A percentile compares a stretch with the other conserved stretches of the same genome.
Evolutionary conservation across 2,888 invertebrate genomes (phyloP).

Genomic region (Brachyptera risi): DNA sequence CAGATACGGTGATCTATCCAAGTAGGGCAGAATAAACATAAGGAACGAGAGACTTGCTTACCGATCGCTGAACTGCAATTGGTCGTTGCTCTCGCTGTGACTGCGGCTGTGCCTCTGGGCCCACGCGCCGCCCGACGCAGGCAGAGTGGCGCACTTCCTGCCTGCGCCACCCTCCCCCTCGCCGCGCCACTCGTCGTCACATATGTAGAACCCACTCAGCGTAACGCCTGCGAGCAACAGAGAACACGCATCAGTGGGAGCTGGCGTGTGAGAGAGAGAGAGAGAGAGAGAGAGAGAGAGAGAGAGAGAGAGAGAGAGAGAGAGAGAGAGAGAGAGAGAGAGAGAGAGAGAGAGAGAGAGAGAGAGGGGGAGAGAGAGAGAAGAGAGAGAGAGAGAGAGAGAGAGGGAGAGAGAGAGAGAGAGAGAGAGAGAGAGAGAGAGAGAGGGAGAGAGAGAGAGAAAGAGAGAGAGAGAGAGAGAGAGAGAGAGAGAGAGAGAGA

Average conservation of each 20-base stretch:
- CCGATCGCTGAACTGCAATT: neutral
- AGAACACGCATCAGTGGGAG: no score
- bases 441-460: no score
- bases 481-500: no score
- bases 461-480: no score
- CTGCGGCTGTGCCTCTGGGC: conserved; percentile 37
- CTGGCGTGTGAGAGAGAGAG: neutral
- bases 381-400: no score
- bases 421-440: no score
- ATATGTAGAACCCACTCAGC: conserved; percentile 30
- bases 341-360: no score
- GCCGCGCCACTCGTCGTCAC: neutral
- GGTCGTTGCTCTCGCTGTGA: conserved; percentile 38
- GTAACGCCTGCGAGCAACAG: conserved; percentile 3
- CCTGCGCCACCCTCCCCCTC: conserved; percentile 15
- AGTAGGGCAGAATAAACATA: neutral
- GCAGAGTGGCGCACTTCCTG: conserved; percentile 38
- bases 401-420: no score
- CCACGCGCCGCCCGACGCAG: conserved; percentile 21
- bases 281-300: neutral
- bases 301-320: neutral
- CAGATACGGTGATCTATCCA: no score
- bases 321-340: neutral
- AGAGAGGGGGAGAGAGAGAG: no score
- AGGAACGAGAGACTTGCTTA: neutral